Percentiles rank a stretch among this genome's conserved stretches.
phyloP scores from a whole-genome alignment of 2,797 vertebrate genomes.

The Meriones psammophilus region DNA sequence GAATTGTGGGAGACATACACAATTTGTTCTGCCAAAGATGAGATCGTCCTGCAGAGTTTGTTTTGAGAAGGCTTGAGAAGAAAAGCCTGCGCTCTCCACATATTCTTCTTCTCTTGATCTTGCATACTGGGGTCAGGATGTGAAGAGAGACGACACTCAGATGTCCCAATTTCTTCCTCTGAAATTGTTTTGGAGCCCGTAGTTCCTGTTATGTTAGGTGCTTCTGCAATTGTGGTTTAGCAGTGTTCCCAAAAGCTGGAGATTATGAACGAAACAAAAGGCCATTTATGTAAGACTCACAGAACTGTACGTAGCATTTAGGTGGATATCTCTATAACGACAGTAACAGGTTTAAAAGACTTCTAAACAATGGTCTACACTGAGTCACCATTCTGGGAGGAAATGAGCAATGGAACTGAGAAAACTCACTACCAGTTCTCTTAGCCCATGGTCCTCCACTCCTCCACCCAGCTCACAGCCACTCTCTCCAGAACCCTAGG shows the following conservation, averaged over 20 bases:
- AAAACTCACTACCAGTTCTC: not conserved
- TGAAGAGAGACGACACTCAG: not conserved
- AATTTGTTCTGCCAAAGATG: not conserved
- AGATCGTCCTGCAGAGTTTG: not conserved
- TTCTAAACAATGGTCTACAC: not conserved
- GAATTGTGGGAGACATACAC: not conserved
- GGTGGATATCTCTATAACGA: not conserved
- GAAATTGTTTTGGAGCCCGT: not conserved
- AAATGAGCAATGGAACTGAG: not conserved
- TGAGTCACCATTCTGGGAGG: not conserved
- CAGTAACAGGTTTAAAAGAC: not conserved
- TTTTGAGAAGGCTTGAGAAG: not conserved
- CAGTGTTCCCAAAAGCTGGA: not conserved
- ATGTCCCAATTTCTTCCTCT: not conserved
- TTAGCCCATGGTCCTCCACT: not conserved
- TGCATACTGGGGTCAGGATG: not conserved
- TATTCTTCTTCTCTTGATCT: not conserved
- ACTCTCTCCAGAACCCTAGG: not conserved
- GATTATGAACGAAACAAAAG: conserved; percentile 15
- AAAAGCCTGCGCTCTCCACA: not conserved
- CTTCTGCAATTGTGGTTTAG: not conserved
- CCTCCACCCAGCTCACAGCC: not conserved
- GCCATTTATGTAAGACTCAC: not conserved
- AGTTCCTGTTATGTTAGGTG: conserved; percentile 41
- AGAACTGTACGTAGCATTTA: not conserved